A percentile compares a stretch with the other conserved stretches of the same genome.
Conservation (phyloP, 2,113 vertebrate species). For the Pomatostomus ruficeps region DNA sequence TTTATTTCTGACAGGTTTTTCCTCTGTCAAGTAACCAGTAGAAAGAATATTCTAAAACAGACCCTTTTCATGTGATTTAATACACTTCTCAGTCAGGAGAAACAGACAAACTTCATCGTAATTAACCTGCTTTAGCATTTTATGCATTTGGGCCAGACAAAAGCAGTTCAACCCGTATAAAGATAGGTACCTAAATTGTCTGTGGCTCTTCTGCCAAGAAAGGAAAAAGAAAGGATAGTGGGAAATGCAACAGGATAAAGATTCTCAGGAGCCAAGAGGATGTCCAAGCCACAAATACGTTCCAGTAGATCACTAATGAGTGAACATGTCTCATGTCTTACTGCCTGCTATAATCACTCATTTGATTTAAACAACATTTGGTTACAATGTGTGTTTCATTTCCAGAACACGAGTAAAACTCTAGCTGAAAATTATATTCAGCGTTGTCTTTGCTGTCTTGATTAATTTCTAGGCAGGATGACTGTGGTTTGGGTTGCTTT, state of each 20-base stretch:
- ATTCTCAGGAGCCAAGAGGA: slow-evolving; percentile 38
- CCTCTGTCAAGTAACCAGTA: neutral
- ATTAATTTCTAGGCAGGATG: slow-evolving; percentile 59
- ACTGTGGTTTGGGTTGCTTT: slow-evolving; percentile 57
- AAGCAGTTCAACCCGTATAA: neutral
- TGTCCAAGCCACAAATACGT: slow-evolving; percentile 59
- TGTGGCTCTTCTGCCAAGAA: neutral
- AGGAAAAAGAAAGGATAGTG: neutral
- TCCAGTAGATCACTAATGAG: slow-evolving; percentile 63
- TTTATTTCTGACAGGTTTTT: neutral
- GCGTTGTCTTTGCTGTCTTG: slow-evolving; percentile 37
- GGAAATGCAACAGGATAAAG: slow-evolving; percentile 1
- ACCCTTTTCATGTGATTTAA: neutral
- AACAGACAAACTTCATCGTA: neutral
- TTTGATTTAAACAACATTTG: slow-evolving; percentile 59
- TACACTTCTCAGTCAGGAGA: neutral
- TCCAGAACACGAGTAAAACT: slow-evolving; percentile 20
- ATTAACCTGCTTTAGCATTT: neutral
- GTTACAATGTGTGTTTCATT: slow-evolving; percentile 48
- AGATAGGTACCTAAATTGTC: neutral
- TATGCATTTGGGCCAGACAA: neutral
- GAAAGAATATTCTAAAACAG: neutral
- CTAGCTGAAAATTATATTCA: slow-evolving; percentile 45
- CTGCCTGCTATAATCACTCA: slow-evolving; percentile 33
- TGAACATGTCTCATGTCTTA: slow-evolving; percentile 53